These are phyloP conservation scores for Theodoxus fluviatilis DNA, from an alignment of 2,888 invertebrate genomes.

Conservation along the genomic window DNA sequence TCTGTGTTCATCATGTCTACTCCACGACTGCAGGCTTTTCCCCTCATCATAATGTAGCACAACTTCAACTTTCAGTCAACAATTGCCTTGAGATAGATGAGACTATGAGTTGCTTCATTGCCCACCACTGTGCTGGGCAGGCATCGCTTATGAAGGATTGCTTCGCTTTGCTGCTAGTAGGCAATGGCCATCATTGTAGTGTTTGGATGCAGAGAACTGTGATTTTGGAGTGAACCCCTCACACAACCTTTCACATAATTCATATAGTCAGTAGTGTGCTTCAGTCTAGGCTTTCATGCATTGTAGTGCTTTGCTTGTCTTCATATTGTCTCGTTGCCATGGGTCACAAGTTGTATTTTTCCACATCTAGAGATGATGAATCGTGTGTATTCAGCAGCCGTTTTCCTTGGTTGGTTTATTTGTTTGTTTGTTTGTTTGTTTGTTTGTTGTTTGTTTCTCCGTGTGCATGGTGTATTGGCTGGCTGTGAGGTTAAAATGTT, in stretches of 20 bases:
- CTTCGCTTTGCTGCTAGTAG: background rate
- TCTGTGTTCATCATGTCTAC: background rate
- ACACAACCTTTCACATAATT: background rate
- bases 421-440: background rate
- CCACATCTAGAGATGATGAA: too few relatives aligned
- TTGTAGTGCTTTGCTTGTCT: background rate
- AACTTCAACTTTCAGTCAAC: too few relatives aligned
- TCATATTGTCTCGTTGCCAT: too few relatives aligned
- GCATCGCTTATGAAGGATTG: background rate
- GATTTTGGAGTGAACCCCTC: too few relatives aligned
- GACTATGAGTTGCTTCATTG: too few relatives aligned
- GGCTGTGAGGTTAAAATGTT: background rate
- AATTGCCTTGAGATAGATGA: too few relatives aligned
- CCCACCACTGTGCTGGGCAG: too few relatives aligned
- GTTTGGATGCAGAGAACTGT: background rate
- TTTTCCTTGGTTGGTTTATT: background rate
- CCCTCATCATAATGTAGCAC: too few relatives aligned
- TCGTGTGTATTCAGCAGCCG: too few relatives aligned
- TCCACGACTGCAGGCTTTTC: background rate
- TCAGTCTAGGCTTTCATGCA: background rate
- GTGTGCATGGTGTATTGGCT: background rate
- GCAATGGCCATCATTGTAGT: background rate
- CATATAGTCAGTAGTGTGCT: background rate
- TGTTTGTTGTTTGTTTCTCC: background rate
- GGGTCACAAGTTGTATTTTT: background rate